Evolutionary conservation across 2,113 vertebrate genomes (phyloP).

Genomic region (Marmota flaviventris): DNA sequence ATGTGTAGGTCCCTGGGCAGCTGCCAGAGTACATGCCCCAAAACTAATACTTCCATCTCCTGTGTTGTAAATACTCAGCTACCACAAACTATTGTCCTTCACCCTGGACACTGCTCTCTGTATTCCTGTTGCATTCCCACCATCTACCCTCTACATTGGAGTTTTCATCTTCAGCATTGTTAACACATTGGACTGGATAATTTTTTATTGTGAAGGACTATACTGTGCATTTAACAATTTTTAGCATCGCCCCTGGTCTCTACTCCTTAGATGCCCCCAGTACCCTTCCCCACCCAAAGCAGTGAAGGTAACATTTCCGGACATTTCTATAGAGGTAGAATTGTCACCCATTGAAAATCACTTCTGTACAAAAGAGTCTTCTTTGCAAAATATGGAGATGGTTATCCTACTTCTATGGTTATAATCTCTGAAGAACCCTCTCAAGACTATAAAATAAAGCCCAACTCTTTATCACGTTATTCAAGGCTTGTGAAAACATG

Average conservation of each 20-base stretch:
- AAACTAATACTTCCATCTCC: not conserved
- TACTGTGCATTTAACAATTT: not conserved
- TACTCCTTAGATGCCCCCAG: not conserved
- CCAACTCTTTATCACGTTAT: not conserved
- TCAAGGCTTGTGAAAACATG: not conserved
- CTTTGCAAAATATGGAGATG: not conserved
- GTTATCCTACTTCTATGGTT: not conserved
- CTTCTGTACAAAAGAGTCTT: not conserved
- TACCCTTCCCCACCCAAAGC: not conserved
- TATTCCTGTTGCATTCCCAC: not conserved
- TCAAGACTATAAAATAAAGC: not conserved
- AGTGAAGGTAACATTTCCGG: not conserved
- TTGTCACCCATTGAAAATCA: not conserved
- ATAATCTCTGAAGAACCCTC: not conserved
- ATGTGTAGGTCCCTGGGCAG: not conserved
- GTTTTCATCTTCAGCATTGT: not conserved
- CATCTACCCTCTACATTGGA: not conserved
- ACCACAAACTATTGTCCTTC: not conserved
- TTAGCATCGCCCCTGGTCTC: not conserved
- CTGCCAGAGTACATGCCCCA: accelerated
- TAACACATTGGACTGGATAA: not conserved
- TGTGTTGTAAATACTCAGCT: not conserved
- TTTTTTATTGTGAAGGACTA: not conserved
- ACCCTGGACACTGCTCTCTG: not conserved
- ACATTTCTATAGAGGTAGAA: not conserved